Percentiles rank a stretch among this genome's conserved stretches.
Conservation (phyloP, 2,797 vertebrate species). For the Chiroxiphia lanceolata region DNA sequence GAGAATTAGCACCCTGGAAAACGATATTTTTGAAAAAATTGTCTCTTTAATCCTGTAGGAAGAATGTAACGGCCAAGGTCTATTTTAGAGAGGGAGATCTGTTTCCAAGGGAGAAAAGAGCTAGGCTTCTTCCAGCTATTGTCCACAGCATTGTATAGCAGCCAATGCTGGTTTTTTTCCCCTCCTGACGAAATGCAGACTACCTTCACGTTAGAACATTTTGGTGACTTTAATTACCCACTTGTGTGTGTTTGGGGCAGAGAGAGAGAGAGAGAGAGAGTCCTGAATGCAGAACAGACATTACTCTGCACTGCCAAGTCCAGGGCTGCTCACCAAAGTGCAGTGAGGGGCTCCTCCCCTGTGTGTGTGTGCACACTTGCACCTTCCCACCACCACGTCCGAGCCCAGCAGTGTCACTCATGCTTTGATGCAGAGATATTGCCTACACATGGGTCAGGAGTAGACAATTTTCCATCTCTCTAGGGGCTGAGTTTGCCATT, state of each 20-base stretch:
- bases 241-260: neutral
- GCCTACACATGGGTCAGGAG: accelerated
- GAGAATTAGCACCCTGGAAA: neutral
- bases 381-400: accelerated
- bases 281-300: neutral
- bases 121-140: slow-evolving; percentile 36
- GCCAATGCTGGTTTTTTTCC: neutral
- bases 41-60: neutral
- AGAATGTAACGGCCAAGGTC: neutral
- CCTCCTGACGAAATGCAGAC: slow-evolving; percentile 27
- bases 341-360: neutral
- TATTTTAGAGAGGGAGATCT: neutral
- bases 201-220: slow-evolving; percentile 2
- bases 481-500: neutral
- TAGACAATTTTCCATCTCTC: neutral
- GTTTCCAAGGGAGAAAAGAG: slow-evolving; percentile 1
- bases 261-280: neutral
- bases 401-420: accelerated
- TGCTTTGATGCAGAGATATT: neutral
- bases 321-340: neutral
- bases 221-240: slow-evolving; percentile 20
- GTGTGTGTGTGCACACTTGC: accelerated
- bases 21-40: neutral
- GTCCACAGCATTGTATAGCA: neutral
- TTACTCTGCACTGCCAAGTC: neutral